Percentiles rank a stretch among this genome's conserved stretches.
Evolutionary conservation across 2,797 vertebrate species (phyloP).

Genomic region (Malurus splendens): DNA sequence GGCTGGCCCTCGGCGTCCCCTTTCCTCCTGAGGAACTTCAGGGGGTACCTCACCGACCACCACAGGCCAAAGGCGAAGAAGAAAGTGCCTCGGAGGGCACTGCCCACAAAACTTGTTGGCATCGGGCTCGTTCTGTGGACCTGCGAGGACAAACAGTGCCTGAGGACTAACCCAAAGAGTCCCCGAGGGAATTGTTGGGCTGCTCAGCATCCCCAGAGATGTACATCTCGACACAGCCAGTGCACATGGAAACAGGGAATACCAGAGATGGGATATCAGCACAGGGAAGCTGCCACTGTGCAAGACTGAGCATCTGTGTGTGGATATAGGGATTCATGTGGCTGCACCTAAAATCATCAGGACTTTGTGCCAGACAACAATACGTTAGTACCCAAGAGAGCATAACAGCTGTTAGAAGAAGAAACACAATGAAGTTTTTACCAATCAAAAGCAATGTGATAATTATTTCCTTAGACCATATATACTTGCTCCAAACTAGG

Average conservation of each 20-base stretch:
- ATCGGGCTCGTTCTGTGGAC: neutral
- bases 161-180: neutral
- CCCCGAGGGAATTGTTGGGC: neutral
- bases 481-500: neutral
- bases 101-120: conserved; percentile 89
- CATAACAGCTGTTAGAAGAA: accelerated
- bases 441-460: neutral
- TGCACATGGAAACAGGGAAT: accelerated
- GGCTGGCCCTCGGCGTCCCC: neutral
- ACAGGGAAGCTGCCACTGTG: neutral
- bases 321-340: accelerated
- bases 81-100: conserved; percentile 89
- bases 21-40: conserved; percentile 65
- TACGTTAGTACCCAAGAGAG: neutral
- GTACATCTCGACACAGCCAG: accelerated
- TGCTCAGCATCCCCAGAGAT: neutral
- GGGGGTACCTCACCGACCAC: conserved; percentile 79
- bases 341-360: neutral
- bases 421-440: neutral
- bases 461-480: neutral
- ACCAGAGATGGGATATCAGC: neutral
- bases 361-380: neutral
- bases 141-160: neutral
- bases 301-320: accelerated
- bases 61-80: conserved; percentile 86